Conservation (phyloP, 2,888 invertebrate genomes). For the Gerosis bhagava region DNA sequence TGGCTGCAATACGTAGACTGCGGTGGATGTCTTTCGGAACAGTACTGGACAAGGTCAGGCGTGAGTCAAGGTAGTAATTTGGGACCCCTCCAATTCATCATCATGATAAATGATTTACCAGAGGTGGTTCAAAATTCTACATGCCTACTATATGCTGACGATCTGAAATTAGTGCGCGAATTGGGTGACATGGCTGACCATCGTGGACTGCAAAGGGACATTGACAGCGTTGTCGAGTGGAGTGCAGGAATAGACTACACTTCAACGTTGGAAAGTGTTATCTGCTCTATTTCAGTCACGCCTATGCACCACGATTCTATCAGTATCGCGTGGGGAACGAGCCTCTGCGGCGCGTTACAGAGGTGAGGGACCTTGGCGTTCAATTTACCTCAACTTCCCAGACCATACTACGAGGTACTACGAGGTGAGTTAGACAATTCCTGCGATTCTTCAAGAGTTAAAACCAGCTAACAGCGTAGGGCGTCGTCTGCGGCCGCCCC, state of each 20-base stretch:
- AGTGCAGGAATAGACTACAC: not conserved
- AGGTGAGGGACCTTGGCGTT: conserved; percentile 3
- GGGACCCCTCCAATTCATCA: not conserved
- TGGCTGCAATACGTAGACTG: conserved; percentile 6
- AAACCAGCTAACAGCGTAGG: not conserved
- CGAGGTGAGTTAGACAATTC: not conserved
- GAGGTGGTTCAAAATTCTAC: conserved; percentile 3
- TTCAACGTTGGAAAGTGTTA: not conserved
- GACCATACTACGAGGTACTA: conserved; percentile 10
- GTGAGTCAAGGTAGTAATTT: conserved; percentile 11
- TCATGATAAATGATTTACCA: conserved; percentile 5
- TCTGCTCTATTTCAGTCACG: not conserved
- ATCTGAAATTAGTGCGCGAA: conserved; percentile 3
- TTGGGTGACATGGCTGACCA: not conserved
- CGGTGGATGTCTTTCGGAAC: conserved; percentile 6
- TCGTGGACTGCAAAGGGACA: not conserved
- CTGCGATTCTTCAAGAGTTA: no score
- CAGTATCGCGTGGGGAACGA: not conserved
- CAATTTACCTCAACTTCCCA: conserved; percentile 9
- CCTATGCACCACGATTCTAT: not conserved
- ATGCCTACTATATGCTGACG: conserved; percentile 8
- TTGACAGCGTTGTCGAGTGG: not conserved
- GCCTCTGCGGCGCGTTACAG: not conserved
- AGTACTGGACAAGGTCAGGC: conserved; percentile 3
- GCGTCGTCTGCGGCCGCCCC: not conserved